Percentiles rank a stretch among this genome's conserved stretches.
Evolutionary conservation across 2,797 vertebrate species (phyloP).

Genomic region (Phoeniculus purpureus): DNA sequence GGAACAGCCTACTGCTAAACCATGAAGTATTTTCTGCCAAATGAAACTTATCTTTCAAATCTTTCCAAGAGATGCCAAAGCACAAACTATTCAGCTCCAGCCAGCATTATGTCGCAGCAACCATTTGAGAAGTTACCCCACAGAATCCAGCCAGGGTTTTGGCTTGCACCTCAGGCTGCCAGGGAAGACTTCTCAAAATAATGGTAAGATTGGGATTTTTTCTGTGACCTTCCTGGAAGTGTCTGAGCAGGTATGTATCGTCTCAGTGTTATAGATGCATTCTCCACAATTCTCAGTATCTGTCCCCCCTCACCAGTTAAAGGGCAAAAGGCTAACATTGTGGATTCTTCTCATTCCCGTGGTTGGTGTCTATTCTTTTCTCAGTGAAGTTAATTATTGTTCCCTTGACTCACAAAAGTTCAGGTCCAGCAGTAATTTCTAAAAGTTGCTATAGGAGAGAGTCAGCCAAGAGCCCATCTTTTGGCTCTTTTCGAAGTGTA

Average conservation of each 20-base stretch:
- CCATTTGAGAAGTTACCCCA: neutral
- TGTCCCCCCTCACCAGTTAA: neutral
- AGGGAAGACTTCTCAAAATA: neutral
- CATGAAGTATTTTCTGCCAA: neutral
- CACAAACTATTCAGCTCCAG: neutral
- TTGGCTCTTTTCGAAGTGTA: neutral
- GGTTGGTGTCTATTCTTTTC: neutral
- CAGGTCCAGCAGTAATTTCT: neutral
- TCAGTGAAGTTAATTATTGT: neutral
- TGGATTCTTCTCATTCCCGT: neutral
- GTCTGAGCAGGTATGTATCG: neutral
- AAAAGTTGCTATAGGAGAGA: neutral
- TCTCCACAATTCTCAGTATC: neutral
- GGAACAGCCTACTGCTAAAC: neutral
- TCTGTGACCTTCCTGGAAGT: neutral
- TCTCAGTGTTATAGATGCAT: neutral
- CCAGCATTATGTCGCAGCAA: neutral
- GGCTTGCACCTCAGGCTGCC: neutral
- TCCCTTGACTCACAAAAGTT: neutral
- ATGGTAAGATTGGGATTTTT: neutral
- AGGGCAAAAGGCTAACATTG: neutral
- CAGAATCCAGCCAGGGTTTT: neutral
- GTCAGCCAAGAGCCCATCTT: neutral
- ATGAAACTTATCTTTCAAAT: neutral
- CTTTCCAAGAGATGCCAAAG: neutral